Conservation (phyloP, 2,113 vertebrate species). For the Grallaria varia region DNA sequence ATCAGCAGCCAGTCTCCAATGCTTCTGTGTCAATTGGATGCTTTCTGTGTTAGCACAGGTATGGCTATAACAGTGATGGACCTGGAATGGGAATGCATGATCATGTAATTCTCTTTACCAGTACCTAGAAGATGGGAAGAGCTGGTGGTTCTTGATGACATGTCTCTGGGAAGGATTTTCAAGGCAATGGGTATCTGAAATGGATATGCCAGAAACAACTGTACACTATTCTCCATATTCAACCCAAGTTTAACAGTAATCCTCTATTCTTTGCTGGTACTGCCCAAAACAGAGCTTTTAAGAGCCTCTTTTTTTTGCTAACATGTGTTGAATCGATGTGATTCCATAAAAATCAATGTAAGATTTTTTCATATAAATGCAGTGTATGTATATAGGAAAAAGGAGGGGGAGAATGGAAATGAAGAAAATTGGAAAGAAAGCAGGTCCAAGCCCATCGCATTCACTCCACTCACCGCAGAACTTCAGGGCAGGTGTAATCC, state of each 20-base stretch:
- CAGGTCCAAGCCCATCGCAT: neutral
- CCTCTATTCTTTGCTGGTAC: neutral
- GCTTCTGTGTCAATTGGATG: neutral
- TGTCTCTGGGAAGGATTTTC: neutral
- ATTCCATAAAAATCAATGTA: neutral
- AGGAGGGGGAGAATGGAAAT: neutral
- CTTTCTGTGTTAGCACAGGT: neutral
- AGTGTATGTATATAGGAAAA: neutral
- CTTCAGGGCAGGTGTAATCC: neutral
- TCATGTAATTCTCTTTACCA: neutral
- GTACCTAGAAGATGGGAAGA: neutral
- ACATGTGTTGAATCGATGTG: neutral
- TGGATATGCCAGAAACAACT: neutral
- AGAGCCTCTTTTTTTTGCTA: neutral
- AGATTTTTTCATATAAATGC: neutral
- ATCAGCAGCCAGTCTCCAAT: neutral
- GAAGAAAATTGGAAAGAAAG: neutral
- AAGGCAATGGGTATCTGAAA: neutral
- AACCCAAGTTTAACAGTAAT: neutral
- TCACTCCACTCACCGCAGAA: neutral
- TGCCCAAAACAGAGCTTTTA: neutral
- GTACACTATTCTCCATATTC: neutral
- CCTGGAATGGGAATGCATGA: neutral
- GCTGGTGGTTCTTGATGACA: neutral
- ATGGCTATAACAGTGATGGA: no score